Conservation (phyloP, 1,140 invertebrate species). For the Armadillidium nasatum region DNA sequence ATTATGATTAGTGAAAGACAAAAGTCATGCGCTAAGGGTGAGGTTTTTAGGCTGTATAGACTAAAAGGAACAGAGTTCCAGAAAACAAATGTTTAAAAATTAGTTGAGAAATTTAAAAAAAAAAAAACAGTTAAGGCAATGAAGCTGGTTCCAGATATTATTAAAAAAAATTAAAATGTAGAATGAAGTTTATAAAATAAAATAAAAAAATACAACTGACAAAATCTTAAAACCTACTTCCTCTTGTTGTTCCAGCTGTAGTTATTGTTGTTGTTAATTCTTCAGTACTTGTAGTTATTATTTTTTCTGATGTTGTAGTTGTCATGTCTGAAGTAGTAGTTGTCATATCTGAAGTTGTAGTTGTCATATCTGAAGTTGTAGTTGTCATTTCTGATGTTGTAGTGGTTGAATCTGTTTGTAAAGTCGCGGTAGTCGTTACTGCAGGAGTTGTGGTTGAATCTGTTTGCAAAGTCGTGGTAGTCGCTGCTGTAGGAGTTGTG, state of each 20-base stretch:
- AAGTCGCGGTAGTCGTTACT: not conserved
- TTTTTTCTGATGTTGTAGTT: not conserved
- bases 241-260: not conserved
- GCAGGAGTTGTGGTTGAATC: not conserved
- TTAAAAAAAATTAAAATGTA: too few relatives aligned
- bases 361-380: not conserved
- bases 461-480: not conserved
- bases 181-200: too few relatives aligned
- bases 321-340: not conserved
- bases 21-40: too few relatives aligned
- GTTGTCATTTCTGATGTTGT: not conserved
- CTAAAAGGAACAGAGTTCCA: too few relatives aligned
- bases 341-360: not conserved
- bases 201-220: too few relatives aligned
- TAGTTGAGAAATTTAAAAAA: too few relatives aligned
- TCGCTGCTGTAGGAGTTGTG: not conserved
- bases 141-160: too few relatives aligned
- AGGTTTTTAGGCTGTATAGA: too few relatives aligned
- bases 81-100: too few relatives aligned
- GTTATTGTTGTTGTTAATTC: not conserved
- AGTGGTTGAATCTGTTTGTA: not conserved
- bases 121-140: too few relatives aligned
- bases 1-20: too few relatives aligned
- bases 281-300: not conserved
- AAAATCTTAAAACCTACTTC: too few relatives aligned